Percentiles rank a stretch among this genome's conserved stretches.
These are phyloP conservation scores for Amblyornis subalaris DNA, from an alignment of 2,113 vertebrate species.

Conservation along the genomic window DNA sequence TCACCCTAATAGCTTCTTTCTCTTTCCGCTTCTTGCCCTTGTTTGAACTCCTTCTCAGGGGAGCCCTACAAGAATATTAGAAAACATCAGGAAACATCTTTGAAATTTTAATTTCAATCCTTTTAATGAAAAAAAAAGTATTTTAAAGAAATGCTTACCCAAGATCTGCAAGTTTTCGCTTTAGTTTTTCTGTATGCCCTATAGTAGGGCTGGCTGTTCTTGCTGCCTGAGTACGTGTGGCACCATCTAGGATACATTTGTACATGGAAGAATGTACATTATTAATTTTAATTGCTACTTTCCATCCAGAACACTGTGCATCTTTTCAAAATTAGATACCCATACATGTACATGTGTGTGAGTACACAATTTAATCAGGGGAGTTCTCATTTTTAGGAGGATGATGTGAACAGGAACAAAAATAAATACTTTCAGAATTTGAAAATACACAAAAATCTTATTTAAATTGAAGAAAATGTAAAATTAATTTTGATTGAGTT, in stretches of 20 bases:
- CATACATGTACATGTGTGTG: not conserved
- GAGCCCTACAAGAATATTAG: constrained; percentile 66
- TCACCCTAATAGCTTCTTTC: constrained; percentile 71
- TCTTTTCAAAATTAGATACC: not conserved
- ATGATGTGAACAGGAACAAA: not conserved
- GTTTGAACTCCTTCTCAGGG: constrained; percentile 71
- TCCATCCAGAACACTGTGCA: not conserved
- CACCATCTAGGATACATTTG: constrained; percentile 71
- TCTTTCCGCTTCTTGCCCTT: constrained; percentile 77
- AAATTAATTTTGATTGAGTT: not conserved
- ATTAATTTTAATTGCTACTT: constrained; percentile 36
- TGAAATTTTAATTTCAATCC: not conserved
- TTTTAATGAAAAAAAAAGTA: not conserved
- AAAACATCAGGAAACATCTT: not conserved
- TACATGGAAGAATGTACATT: constrained; percentile 53
- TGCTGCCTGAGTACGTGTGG: constrained; percentile 65
- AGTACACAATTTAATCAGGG: not conserved
- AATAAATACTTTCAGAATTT: not conserved
- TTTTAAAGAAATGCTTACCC: constrained; percentile 74
- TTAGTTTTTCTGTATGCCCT: constrained; percentile 75
- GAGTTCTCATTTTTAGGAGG: not conserved
- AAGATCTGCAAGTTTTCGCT: constrained; percentile 72
- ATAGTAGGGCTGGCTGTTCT: constrained; percentile 60
- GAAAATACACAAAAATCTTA: not conserved
- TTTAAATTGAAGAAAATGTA: not conserved